Evolutionary conservation across 2,113 vertebrate genomes (phyloP), one percentile per base, ranked within the genome.

Genomic region (Anolis sagrei): DNA sequence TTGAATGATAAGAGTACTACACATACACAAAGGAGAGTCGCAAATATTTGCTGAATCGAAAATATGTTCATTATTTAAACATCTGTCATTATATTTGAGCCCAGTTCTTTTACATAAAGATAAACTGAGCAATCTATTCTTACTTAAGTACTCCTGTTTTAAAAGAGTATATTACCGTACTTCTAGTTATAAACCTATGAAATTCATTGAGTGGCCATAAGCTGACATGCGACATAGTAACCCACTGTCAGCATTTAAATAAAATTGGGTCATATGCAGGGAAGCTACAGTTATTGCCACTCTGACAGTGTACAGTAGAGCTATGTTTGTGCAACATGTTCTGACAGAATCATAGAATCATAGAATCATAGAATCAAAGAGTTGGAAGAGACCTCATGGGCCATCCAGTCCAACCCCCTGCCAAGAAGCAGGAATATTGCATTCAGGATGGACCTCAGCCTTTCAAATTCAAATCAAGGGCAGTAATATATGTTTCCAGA

Each of bases 371-470:
- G n/a, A n/a, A n/a, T n/a, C n/a, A n/a, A n/a, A n/a, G n/a, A n/a
- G n/a, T n/a, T n/a, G n/a, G n/a, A n/a, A n/a, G n/a, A n/a, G n/a
- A n/a, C n/a, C n/a, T n/a, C n/a, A n/a, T n/a, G n/a, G n/a, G n/a
- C n/a, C n/a, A n/a, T n/a, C n/a, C n/a, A n/a, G n/a, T n/a, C n/a
- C n/a, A n/a, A n/a, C n/a, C n/a, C n/a, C n/a, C n/a, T n/a, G n/a
- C n/a, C n/a, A n/a, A n/a, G n/a, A n/a, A n/a, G n/a, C n/a, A n/a
- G n/a, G n/a, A n/a, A n/a, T n/a, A n/a, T n/a, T n/a, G n/a, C n/a
- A n/a, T n/a, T n/a, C n/a, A n/a, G 93, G 92, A 85, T 91, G 91
- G 94, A 92, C 94, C 94, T 95, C 95, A 95, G 96, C 95, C 95
- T 96, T 96, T 96, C 93, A 96, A 94, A 93, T 39, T 9, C 34